Percentiles rank a stretch among this genome's conserved stretches.
These are phyloP conservation scores for Lepisosteus oculatus DNA, from an alignment of 2,113 vertebrate genomes.

Conservation along the genomic window DNA sequence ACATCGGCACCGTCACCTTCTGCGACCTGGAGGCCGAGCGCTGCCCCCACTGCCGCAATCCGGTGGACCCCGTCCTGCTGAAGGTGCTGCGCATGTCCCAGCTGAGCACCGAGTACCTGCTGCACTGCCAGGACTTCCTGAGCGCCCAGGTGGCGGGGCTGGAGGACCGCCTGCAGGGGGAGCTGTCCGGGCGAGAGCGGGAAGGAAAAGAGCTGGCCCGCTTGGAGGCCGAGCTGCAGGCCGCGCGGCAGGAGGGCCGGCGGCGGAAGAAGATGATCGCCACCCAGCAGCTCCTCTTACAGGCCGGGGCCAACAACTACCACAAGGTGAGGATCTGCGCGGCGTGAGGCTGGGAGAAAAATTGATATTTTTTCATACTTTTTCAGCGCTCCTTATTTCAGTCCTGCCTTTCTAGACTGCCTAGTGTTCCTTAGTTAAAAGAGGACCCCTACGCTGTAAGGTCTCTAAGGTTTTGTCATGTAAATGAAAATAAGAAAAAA, in stretches of 20 bases:
- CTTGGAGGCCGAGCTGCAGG: conserved; percentile 45
- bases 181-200: conserved; percentile 35
- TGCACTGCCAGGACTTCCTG: conserved; percentile 68
- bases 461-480: no score
- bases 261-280: conserved; percentile 60
- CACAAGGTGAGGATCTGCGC: conserved; percentile 48
- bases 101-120: conserved; percentile 69
- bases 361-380: no score
- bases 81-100: conserved; percentile 72
- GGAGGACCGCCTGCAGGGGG: conserved; percentile 46
- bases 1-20: conserved; percentile 57
- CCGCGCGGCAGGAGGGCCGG: conserved; percentile 54
- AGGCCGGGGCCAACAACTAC: conserved; percentile 52
- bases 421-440: no score
- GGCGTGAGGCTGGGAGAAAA: background rate
- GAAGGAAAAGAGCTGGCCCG: conserved; percentile 43
- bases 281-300: conserved; percentile 60
- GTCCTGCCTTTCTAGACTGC: no score
- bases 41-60: conserved; percentile 60
- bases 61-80: conserved; percentile 53
- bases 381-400: no score
- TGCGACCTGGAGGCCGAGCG: conserved; percentile 58
- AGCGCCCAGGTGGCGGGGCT: conserved; percentile 45
- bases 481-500: no score
- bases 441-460: no score